These are phyloP conservation scores for Argya squamiceps DNA, from an alignment of 2,797 vertebrate species.

Conservation along the genomic window DNA sequence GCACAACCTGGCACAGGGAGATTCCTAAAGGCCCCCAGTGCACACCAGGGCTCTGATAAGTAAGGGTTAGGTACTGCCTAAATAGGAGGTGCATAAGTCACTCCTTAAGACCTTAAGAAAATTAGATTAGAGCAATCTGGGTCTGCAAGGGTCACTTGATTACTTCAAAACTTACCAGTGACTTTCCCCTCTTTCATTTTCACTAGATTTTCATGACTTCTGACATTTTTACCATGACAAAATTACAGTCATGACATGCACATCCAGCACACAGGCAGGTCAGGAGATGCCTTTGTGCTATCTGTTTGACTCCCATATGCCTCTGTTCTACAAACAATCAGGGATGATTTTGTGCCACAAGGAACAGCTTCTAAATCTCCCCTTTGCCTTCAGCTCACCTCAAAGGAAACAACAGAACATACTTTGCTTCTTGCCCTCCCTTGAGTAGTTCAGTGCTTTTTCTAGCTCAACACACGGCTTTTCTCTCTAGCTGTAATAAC, in stretches of 20 bases:
- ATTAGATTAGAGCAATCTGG: conserved; percentile 53
- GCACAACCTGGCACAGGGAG: background rate
- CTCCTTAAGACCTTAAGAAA: conserved; percentile 17
- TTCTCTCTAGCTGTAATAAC: background rate
- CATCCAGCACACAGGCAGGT: conserved; percentile 35
- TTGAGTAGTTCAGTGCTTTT: background rate
- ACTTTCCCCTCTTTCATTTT: conserved; percentile 59
- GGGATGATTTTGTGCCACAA: conserved; percentile 68
- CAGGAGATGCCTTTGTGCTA: conserved; percentile 38
- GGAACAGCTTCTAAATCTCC: conserved; percentile 50
- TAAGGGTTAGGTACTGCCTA: conserved; percentile 23
- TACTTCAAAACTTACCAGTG: conserved; percentile 54
- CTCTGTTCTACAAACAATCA: conserved; percentile 52
- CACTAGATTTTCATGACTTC: conserved; percentile 47
- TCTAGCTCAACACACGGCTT: background rate
- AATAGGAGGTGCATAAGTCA: conserved; percentile 33
- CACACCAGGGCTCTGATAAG: background rate
- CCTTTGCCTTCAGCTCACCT: conserved; percentile 47
- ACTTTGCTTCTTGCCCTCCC: background rate
- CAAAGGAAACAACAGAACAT: conserved; percentile 4
- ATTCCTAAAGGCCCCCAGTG: background rate
- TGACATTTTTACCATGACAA: conserved; percentile 42
- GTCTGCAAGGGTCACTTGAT: conserved; percentile 35
- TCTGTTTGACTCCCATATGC: conserved; percentile 55
- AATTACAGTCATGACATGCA: conserved; percentile 49